Percentiles rank a stretch among this genome's conserved stretches.
Evolutionary conservation across 2,113 vertebrate species (phyloP).

Genomic region (Oophaga pumilio): DNA sequence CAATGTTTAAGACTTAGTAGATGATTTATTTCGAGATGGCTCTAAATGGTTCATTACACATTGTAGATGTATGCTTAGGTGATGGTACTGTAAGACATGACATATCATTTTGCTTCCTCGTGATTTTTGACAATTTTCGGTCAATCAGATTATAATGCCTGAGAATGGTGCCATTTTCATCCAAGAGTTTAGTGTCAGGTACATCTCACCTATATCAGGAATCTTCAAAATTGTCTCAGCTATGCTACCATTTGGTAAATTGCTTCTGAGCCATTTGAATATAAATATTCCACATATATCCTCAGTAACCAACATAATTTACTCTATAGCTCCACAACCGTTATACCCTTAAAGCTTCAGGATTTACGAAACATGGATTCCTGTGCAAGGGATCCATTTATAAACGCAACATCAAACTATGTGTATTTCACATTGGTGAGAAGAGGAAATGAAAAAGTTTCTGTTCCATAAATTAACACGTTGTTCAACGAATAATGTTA

Average conservation of each 20-base stretch:
- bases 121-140: slow-evolving; percentile 36
- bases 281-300: slow-evolving; percentile 35
- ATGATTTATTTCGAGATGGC: slow-evolving; percentile 5
- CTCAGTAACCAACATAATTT: slow-evolving; percentile 30
- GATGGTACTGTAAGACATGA: not conserved
- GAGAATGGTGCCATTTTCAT: slow-evolving; percentile 29
- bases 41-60: slow-evolving; percentile 2
- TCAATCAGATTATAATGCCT: slow-evolving; percentile 31
- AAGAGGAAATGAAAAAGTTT: not conserved
- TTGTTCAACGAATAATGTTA: not conserved
- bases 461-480: not conserved
- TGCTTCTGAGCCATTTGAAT: slow-evolving; percentile 28
- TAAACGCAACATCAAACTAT: not conserved
- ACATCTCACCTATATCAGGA: slow-evolving; percentile 28
- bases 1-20: not conserved
- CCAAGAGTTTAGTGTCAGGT: slow-evolving; percentile 37
- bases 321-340: not conserved
- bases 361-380: not conserved
- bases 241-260: slow-evolving; percentile 44
- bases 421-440: not conserved
- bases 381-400: slow-evolving; percentile 1
- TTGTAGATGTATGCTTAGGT: not conserved
- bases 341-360: slow-evolving; percentile 16
- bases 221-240: slow-evolving; percentile 41
- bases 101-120: not conserved